Percentiles rank a stretch among this genome's conserved stretches.
Conservation (phyloP, 2,888 invertebrate species). For the Heliconius hortense region DNA sequence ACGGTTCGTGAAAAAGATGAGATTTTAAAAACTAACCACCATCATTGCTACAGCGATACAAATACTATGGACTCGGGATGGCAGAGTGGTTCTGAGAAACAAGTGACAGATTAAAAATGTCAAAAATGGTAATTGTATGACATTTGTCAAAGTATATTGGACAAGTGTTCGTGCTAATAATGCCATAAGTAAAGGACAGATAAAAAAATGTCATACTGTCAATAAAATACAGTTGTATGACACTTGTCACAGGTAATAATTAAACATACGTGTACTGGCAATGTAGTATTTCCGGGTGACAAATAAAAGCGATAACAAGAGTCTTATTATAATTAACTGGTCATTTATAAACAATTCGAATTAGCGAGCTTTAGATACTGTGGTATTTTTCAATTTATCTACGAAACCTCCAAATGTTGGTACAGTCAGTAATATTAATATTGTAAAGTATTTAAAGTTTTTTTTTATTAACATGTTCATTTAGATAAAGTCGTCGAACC, state of each 20-base stretch:
- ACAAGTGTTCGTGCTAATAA: too few relatives aligned
- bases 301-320: not conserved
- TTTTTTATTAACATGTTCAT: not conserved
- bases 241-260: not conserved
- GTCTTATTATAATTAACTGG: conserved; percentile 2
- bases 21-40: conserved; percentile 68
- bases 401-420: not conserved
- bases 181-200: too few relatives aligned
- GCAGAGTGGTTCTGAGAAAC: conserved; percentile 86
- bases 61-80: conserved; percentile 86
- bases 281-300: not conserved
- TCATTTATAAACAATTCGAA: conserved; percentile 15
- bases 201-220: not conserved
- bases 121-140: not conserved
- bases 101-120: conserved; percentile 69
- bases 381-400: conserved; percentile 38
- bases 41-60: conserved; percentile 81
- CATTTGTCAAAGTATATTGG: not conserved
- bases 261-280: too few relatives aligned
- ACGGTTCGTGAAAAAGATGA: conserved; percentile 70
- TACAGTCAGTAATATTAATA: conserved; percentile 11
- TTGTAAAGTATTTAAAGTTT: not conserved
- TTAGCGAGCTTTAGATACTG: conserved; percentile 40
- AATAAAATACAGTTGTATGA: not conserved
- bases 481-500: too few relatives aligned